Base-by-base conservation (phyloP, 2,888 invertebrate species). In the Cephus pygmeus region DNA sequence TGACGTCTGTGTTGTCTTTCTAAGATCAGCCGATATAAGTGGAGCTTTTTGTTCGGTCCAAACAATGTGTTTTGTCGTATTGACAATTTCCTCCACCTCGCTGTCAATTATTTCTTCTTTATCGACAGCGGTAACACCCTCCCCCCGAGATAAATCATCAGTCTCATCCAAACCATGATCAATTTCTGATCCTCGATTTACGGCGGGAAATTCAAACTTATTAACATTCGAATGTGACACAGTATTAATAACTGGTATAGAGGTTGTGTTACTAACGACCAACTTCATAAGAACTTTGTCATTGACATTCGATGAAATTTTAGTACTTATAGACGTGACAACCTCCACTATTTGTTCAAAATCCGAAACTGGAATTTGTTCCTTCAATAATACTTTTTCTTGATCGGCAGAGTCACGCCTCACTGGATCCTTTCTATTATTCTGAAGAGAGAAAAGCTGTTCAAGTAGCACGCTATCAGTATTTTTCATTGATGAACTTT, bases 251-350 rank as follows among this genome's bases (percentile, higher is more conserved):
- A 81, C 75, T 0, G 86, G 83, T 0, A 77, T 33, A 0, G 86
- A 84, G 0, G 85, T 69, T 15, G 77, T 84, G 77, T 90, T 90
- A 0, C 85, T 81, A 0, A 88, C 79, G 34, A 85, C 83, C 56
- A 90, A 83, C 69, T 88, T 88, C 12, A 90, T 75, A 1, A 88
- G 81, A 23, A 89, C 82, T 11, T 87, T 86, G 9, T 83, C 86
- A 40, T 88, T 85, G 0, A 89, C 77, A 69, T 85, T 89, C 1
- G 90, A 88, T 0, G 90, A 91, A 4, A 91, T 87, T 79, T 88
- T 90, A 0, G 90, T 91, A 74, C 91, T 92, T n/a, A 91, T 89
- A 4, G 91, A 91, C 0, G 91, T 92, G 0, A 92, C 91, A 0
- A 92, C 90, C 78, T 91, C 91, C 0, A 91, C 89, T 69, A 91